phyloP scores from a whole-genome alignment of 2,113 vertebrate genomes.

The Suricata suricatta region DNA sequence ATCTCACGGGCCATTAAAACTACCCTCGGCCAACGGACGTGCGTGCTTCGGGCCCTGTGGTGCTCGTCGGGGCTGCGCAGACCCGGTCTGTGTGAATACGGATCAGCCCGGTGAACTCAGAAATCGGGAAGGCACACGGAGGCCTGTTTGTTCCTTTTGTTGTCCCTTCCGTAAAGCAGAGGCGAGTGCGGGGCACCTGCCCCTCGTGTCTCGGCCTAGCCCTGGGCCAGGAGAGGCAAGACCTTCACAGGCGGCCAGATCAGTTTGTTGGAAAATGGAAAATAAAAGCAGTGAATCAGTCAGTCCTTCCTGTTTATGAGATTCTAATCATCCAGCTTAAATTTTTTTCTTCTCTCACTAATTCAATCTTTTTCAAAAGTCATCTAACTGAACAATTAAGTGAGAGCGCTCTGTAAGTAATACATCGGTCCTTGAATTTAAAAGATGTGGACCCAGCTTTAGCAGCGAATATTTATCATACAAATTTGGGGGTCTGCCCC shows the following conservation, averaged over 20 bases:
- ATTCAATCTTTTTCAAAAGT: not conserved
- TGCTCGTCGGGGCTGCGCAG: not conserved
- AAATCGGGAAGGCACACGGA: not conserved
- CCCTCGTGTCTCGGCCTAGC: rapidly evolving
- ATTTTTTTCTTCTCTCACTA: not conserved
- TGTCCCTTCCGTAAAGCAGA: not conserved
- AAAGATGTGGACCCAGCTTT: not conserved
- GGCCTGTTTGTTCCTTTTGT: not conserved
- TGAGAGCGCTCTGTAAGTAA: slow-evolving; percentile 32
- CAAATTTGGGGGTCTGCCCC: not conserved
- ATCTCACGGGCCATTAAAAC: not conserved
- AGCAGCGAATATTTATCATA: not conserved
- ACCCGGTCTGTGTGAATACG: not conserved
- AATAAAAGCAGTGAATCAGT: not conserved
- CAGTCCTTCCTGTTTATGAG: not conserved
- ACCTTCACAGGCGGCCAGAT: not conserved
- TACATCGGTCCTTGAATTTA: not conserved
- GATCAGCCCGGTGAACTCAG: not conserved
- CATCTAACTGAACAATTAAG: slow-evolving; percentile 23
- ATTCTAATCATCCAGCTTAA: not conserved
- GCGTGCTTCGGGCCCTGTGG: too few species aligned
- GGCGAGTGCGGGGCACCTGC: rapidly evolving
- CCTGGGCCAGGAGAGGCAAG: not conserved
- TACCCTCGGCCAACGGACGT: too few species aligned
- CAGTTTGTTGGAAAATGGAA: not conserved